Evolutionary conservation across 2,113 vertebrate species (phyloP).

Genomic region (Rhynchopsitta pachyrhyncha): DNA sequence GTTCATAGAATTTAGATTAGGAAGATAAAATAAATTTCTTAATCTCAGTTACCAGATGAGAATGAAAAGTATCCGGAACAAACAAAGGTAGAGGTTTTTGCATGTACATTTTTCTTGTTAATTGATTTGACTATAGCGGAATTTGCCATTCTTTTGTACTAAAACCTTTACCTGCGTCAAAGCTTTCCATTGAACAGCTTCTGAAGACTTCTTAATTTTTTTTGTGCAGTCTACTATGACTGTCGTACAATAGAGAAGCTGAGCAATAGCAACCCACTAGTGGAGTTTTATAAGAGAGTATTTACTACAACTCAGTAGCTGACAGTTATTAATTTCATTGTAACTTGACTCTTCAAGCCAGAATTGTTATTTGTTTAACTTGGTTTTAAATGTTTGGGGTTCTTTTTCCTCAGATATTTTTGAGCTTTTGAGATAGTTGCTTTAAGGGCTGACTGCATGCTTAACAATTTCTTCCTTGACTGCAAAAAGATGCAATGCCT

Average conservation of each 20-base stretch:
- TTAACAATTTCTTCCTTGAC: not conserved
- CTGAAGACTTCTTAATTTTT: not conserved
- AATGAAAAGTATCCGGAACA: not conserved
- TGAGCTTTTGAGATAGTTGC: not conserved
- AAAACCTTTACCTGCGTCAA: not conserved
- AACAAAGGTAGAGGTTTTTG: not conserved
- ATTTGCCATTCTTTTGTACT: not conserved
- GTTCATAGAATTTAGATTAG: not conserved
- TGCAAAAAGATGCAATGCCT: not conserved
- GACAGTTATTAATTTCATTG: not conserved
- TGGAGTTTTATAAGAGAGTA: not conserved
- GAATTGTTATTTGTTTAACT: not conserved
- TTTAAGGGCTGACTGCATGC: not conserved
- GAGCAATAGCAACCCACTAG: not conserved
- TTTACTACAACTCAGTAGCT: not conserved
- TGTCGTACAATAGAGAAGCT: not conserved
- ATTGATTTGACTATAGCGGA: not conserved
- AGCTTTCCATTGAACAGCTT: not conserved
- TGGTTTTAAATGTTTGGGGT: not conserved
- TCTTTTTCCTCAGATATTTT: not conserved
- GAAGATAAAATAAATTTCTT: not conserved
- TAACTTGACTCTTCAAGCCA: not conserved
- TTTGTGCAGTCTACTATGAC: not conserved
- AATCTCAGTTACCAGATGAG: not conserved
- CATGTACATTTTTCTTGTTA: not conserved